Conservation (phyloP, 2,888 invertebrate species). For the Salpingus planirostris region DNA sequence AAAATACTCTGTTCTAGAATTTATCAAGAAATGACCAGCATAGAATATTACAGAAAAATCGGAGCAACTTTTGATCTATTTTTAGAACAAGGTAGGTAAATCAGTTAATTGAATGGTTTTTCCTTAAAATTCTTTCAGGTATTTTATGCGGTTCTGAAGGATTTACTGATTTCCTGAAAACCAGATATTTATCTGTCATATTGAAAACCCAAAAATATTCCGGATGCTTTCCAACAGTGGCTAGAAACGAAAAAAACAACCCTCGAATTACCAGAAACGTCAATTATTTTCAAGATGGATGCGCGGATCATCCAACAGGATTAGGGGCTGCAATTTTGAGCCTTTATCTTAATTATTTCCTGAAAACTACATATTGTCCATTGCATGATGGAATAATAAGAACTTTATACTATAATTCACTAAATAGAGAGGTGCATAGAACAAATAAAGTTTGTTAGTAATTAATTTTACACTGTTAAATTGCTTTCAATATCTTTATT, state of each 20-base stretch:
- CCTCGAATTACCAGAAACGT: constrained; percentile 16
- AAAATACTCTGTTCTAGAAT: constrained; percentile 20
- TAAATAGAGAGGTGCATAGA: too few relatives aligned
- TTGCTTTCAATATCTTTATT: too few relatives aligned
- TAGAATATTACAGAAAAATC: constrained; percentile 15
- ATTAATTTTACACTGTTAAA: too few relatives aligned
- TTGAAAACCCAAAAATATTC: constrained; percentile 21
- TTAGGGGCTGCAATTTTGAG: constrained; percentile 24
- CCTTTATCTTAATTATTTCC: constrained; percentile 13
- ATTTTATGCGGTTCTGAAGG: constrained; percentile 30
- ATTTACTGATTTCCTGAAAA: constrained; percentile 23
- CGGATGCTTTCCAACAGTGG: constrained; percentile 24
- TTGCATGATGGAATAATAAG: too few relatives aligned
- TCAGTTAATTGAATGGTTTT: not conserved
- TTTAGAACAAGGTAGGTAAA: constrained; percentile 23
- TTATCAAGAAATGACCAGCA: constrained; percentile 17
- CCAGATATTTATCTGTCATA: constrained; percentile 22
- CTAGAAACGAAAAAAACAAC: not conserved
- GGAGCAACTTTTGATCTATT: constrained; percentile 25
- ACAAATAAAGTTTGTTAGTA: too few relatives aligned
- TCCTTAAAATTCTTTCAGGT: too few relatives aligned
- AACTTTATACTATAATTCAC: too few relatives aligned
- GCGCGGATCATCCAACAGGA: constrained; percentile 29
- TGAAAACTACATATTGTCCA: too few relatives aligned
- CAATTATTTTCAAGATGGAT: constrained; percentile 23